phyloP scores from a whole-genome alignment of 2,888 invertebrate species.

The Scelioninae gen. 2 region DNA sequence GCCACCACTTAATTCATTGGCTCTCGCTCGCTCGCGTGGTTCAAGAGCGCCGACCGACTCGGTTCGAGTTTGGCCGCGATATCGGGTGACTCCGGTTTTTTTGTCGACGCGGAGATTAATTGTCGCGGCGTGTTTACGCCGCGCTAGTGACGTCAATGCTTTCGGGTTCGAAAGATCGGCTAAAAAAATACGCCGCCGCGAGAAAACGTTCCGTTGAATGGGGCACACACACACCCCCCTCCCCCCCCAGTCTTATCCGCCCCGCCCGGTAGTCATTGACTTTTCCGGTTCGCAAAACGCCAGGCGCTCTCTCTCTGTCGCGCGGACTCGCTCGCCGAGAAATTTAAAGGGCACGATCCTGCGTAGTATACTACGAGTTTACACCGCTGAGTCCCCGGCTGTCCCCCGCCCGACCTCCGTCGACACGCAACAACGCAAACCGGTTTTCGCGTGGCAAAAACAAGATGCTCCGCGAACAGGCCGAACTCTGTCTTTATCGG shows the following conservation, averaged over 20 bases:
- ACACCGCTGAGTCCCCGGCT: not conserved
- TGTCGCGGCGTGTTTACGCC: conserved; percentile 6
- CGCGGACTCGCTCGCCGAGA: conserved; percentile 20
- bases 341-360: conserved; percentile 47
- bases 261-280: conserved; percentile 29
- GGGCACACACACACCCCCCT: too few relatives aligned
- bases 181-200: not conserved
- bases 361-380: conserved; percentile 43
- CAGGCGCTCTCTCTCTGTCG: too few relatives aligned
- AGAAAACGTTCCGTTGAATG: conserved; percentile 1
- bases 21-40: conserved; percentile 3
- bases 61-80: too few relatives aligned
- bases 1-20: conserved; percentile 21
- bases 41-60: conserved; percentile 13
- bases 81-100: conserved; percentile 4
- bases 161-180: not conserved
- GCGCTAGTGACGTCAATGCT: not conserved
- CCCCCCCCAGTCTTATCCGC: too few relatives aligned
- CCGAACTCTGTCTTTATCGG: conserved; percentile 18
- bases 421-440: conserved; percentile 13
- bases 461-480: conserved; percentile 8
- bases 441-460: conserved; percentile 28
- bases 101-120: not conserved
- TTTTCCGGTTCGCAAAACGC: conserved; percentile 28
- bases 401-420: not conserved